Conservation (phyloP, 2,888 invertebrate species). For the Pammene fasciana region DNA sequence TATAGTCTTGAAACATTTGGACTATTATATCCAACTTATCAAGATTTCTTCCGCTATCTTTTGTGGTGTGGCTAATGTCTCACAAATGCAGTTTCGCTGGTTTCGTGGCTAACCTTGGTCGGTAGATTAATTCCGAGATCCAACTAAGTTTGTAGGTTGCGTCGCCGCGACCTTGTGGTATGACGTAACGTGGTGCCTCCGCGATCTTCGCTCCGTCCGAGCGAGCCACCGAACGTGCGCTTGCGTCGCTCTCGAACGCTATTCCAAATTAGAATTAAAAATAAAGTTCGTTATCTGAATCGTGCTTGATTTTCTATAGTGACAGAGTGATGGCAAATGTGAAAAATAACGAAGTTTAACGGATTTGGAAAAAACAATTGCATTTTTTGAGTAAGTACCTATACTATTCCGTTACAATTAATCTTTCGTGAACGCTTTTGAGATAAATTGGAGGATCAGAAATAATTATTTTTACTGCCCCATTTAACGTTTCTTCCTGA, state of each 20-base stretch:
- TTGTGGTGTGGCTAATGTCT: neutral
- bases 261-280: slow-evolving; percentile 50
- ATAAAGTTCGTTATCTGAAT: slow-evolving; percentile 6
- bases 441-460: slow-evolving; percentile 11
- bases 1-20: no score
- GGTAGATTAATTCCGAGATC: slow-evolving; percentile 64
- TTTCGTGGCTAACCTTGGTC: slow-evolving; percentile 58
- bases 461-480: slow-evolving; percentile 25
- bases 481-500: slow-evolving; percentile 20
- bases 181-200: slow-evolving; percentile 72
- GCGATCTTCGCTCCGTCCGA: slow-evolving; percentile 61
- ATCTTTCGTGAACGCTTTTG: slow-evolving; percentile 5
- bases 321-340: slow-evolving; percentile 27
- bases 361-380: slow-evolving; percentile 12
- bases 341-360: slow-evolving; percentile 4
- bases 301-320: slow-evolving; percentile 5
- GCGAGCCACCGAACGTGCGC: slow-evolving; percentile 63
- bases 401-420: slow-evolving; percentile 5
- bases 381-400: slow-evolving; percentile 17
- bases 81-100: slow-evolving; percentile 47
- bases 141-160: slow-evolving; percentile 50
- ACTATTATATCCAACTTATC: neutral
- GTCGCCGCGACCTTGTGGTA: slow-evolving; percentile 56
- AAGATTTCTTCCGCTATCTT: neutral
- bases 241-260: slow-evolving; percentile 52